Evolutionary conservation across 1,140 invertebrate genomes (phyloP), one percentile per base, ranked within the genome.

Genomic region (Orius insidiosus): DNA sequence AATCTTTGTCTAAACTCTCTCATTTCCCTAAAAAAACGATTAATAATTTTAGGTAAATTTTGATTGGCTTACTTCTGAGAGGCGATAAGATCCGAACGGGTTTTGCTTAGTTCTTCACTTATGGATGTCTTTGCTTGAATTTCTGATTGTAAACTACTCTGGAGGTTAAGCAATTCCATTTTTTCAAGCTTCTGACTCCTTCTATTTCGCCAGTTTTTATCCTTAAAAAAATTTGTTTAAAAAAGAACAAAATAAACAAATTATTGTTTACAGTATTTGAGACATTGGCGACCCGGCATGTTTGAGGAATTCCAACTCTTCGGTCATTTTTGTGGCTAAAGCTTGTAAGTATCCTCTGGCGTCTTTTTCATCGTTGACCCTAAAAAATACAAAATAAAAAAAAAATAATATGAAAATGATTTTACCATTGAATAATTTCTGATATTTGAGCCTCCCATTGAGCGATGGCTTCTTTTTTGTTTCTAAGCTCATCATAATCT

Each of bases 341-440:
- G 92, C 92, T 69, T 97, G 80, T 10, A 98, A 68, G 65, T 96
- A 96, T 33, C 88, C 87, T 40, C 93, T 70, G 1, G 94, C 93
- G 65, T 97, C 93, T 58, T 98, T 97, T 63, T 98, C 93, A 61
- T 98, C 93, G 50, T 83, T 87, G 38, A 98, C 90, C 90, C 77
- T 71, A 52, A 36, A 36, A 36, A 7, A n/a, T 33, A 33, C 32
- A 33, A 7, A 33, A 33, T n/a, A n/a, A 33, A 6, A 33, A 6
- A 33, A n/a, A 6, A 7, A 7, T 33, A 33, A 33, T 7, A 33
- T n/a, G 32, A 33, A 33, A 33, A 33, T 33, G n/a, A n/a, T n/a
- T n/a, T 58, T 53, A 74, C 73, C 89, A 95, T 59, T 92, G 83
- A 53, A 96, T 93, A 42, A 95, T 93, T 64, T 96, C 89, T 0